Conservation (phyloP, 2,797 vertebrate species). For the Mus spretus region DNA sequence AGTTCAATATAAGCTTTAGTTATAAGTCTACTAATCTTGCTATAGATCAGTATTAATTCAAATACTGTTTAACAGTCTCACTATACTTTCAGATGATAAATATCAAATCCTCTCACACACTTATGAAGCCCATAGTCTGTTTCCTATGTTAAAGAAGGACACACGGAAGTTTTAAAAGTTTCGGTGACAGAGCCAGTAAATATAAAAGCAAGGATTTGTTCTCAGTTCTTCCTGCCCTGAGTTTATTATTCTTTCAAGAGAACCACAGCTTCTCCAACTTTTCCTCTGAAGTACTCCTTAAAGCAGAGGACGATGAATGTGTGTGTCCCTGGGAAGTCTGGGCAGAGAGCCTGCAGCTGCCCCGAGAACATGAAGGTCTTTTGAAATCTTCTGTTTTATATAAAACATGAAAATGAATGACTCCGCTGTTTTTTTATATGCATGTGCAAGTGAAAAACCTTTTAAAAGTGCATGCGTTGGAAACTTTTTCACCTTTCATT, state of each 20-base stretch:
- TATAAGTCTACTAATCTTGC: neutral
- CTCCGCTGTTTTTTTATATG: conserved; percentile 82
- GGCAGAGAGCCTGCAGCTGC: conserved; percentile 81
- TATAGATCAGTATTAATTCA: neutral
- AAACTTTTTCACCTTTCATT: conserved; percentile 82
- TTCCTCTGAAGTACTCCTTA: conserved; percentile 81
- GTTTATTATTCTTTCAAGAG: conserved; percentile 79
- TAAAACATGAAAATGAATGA: conserved; percentile 83
- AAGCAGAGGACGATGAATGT: conserved; percentile 65
- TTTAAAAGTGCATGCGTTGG: conserved; percentile 65
- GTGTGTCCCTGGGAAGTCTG: conserved; percentile 69
- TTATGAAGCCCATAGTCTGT: neutral
- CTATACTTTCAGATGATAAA: neutral
- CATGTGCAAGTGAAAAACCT: conserved; percentile 72
- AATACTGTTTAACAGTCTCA: neutral
- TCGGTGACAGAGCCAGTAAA: conserved; percentile 34
- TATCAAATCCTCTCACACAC: neutral
- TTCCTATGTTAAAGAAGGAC: conserved; percentile 27
- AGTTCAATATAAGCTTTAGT: neutral
- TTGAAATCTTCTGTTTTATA: conserved; percentile 83
- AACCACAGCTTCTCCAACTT: conserved; percentile 70
- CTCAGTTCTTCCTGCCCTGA: conserved; percentile 67
- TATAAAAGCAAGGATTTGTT: conserved; percentile 67
- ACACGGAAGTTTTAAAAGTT: conserved; percentile 55
- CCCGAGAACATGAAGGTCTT: conserved; percentile 83